A percentile compares a stretch with the other conserved stretches of the same genome.
Conservation (phyloP, 2,888 invertebrate genomes). For the Drosophila algonquin region DNA sequence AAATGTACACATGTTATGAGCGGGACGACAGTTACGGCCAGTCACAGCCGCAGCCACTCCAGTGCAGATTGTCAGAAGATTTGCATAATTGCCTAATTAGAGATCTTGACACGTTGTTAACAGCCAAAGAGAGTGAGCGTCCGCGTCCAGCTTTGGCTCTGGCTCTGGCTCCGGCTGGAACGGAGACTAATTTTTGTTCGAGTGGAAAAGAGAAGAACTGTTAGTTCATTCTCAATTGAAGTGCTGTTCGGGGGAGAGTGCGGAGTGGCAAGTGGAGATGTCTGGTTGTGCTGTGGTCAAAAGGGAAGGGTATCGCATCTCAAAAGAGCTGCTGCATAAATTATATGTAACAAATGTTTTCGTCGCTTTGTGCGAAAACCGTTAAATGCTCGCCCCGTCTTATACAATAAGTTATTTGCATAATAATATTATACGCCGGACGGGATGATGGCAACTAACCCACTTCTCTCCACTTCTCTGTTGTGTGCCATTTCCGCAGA, state of each 20-base stretch:
- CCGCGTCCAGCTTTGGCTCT: neutral
- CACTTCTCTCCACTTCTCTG: neutral
- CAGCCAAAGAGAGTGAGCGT: conserved; percentile 4
- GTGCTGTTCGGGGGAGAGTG: neutral
- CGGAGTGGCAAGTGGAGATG: too few relatives aligned
- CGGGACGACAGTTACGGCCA: neutral
- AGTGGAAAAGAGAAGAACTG: conserved; percentile 3
- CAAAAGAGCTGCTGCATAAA: conserved; percentile 14
- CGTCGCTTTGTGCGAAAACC: conserved; percentile 9
- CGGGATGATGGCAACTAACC: conserved; percentile 17
- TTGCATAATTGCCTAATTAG: conserved; percentile 30
- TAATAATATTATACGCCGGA: neutral
- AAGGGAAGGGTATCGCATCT: neutral
- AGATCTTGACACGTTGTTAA: conserved; percentile 31
- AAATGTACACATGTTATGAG: conserved; percentile 6
- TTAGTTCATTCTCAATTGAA: conserved; percentile 11
- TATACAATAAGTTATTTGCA: conserved; percentile 22
- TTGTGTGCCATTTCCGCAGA: conserved; percentile 17
- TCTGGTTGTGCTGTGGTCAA: neutral
- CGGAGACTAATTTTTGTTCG: neutral
- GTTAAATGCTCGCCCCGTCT: conserved; percentile 21
- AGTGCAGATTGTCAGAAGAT: conserved; percentile 6
- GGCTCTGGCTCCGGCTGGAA: neutral
- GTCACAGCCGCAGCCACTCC: neutral
- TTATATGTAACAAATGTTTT: conserved; percentile 16